Percentiles rank a stretch among this genome's conserved stretches.
Evolutionary conservation across 2,797 vertebrate species (phyloP).

Genomic region (Anguilla marmorata): DNA sequence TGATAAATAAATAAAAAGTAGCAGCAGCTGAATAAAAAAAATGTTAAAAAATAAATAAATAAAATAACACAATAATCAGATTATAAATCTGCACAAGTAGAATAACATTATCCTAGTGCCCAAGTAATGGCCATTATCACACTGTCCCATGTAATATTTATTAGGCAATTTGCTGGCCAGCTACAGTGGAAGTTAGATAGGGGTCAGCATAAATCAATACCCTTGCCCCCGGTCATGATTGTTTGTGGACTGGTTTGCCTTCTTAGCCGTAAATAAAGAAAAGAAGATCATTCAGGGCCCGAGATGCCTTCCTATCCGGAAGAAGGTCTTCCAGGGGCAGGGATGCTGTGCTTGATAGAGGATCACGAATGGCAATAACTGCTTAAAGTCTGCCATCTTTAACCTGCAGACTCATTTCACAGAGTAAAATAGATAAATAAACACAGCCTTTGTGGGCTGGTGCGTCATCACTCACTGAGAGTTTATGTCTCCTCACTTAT

Average conservation of each 20-base stretch:
- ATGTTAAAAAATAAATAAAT: no score
- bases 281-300: not conserved
- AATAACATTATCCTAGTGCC: not conserved
- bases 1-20: not conserved
- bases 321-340: not conserved
- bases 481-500: not conserved
- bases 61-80: no score
- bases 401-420: not conserved
- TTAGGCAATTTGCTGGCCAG: not conserved
- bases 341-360: not conserved
- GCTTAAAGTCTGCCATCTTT: not conserved
- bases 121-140: conserved; percentile 12
- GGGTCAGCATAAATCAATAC: not conserved
- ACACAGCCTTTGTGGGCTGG: not conserved
- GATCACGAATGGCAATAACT: not conserved
- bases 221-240: not conserved
- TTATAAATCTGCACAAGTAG: not conserved
- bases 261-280: not conserved
- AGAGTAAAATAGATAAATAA: not conserved
- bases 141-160: not conserved
- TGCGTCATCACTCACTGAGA: not conserved
- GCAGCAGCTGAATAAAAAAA: not conserved
- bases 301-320: not conserved
- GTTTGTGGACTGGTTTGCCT: not conserved
- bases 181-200: not conserved